A percentile compares a stretch with the other conserved stretches of the same genome.
Conservation (phyloP, 2,113 vertebrate species). For the Camelus bactrianus region DNA sequence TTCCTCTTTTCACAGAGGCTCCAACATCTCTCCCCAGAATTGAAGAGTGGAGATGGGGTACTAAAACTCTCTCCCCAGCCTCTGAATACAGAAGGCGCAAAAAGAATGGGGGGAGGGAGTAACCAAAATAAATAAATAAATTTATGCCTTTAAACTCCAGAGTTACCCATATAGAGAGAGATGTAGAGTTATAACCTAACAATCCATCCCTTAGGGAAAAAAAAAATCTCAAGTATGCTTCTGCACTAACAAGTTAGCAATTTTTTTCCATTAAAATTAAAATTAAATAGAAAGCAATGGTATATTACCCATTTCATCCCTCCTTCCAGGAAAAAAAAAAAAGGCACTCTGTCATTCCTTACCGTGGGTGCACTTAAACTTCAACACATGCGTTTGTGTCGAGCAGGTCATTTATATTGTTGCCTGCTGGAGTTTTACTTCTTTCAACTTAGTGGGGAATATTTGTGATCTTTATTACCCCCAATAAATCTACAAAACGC, state of each 20-base stretch:
- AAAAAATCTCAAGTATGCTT: background rate
- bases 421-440: conserved; percentile 81
- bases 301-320: conserved; percentile 82
- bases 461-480: conserved; percentile 84
- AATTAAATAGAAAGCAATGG: conserved; percentile 70
- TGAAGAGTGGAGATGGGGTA: background rate
- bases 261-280: conserved; percentile 64
- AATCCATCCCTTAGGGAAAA: background rate
- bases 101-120: background rate
- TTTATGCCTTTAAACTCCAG: background rate
- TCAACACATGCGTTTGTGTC: conserved; percentile 85
- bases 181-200: background rate
- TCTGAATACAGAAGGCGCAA: background rate
- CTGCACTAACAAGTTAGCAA: background rate
- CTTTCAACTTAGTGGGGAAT: conserved; percentile 85
- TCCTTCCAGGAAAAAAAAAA: conserved; percentile 77
- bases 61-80: background rate
- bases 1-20: conserved; percentile 7
- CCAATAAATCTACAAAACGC: conserved; percentile 84
- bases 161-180: background rate
- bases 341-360: conserved; percentile 82
- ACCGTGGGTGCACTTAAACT: conserved; percentile 81
- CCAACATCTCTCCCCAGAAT: background rate
- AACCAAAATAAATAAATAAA: background rate
- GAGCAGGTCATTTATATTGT: conserved; percentile 75